Base-by-base conservation (phyloP, 2,797 vertebrate species). In the Myripristis jacobus region DNA sequence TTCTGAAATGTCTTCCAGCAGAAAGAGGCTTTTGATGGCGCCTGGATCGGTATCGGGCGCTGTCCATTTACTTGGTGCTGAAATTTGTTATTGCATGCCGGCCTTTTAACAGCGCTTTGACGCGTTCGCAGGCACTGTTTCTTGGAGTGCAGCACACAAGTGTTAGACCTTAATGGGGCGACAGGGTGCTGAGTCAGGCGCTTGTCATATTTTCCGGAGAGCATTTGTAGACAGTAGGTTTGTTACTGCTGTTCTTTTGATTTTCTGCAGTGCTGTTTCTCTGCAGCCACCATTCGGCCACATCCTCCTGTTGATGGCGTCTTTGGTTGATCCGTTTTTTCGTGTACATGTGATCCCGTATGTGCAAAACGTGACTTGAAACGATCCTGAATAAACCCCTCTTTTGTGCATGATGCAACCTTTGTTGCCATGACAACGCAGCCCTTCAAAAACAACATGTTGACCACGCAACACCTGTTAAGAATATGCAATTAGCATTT, bases 401-500 rank as follows among this genome's bases (percentile, higher is more conserved):
- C 52, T 78, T 61, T 47, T 71, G 66, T 77, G 74, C 65, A 77
- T 54, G 71, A 77, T 77, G 72, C 76, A 79, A 7, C 50, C 16
- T 34, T 73, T 63, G 87, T 92, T 83, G 87, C 91, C 88, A 90
- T 92, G 90, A 89, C 87, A 78, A 88, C 84, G 16, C 47, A 69
- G 54, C 58, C 55, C 82, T 86, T 82, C 48, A 62, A 83, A 77
- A 87, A 80, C 48, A 66, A 68, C 15, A 67, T 13, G 66, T 62
- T 75, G 66, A 58, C 76, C 66, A 24, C 19, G 67, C 9, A 19
- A 57, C 54, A 50, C 41, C 60, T 81, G 72, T 64, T 66, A 54
- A 31, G 58, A 69, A 58, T 29, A 59, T 66, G 36, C 27, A 53
- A 59, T 78, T 78, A 80, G 44, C 56, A 54, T 80, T 53, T 47